These are phyloP conservation scores for Catagonus wagneri DNA, from an alignment of 2,113 vertebrate species.

Conservation along the genomic window DNA sequence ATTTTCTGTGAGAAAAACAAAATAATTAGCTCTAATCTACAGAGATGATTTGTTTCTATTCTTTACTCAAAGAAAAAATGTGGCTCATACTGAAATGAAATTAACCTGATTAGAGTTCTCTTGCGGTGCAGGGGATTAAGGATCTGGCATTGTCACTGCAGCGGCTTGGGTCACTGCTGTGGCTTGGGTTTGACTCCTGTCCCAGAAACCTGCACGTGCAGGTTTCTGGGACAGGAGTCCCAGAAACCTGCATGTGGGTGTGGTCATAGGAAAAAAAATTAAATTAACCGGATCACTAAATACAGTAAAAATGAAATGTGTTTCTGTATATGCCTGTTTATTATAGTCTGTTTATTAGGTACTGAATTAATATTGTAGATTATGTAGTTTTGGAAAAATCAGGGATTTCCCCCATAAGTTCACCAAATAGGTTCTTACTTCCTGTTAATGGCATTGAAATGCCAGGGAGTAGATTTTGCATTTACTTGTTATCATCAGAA, in stretches of 20 bases:
- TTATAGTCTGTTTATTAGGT: neutral
- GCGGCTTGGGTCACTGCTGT: too few relatives aligned
- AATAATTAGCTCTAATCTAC: neutral
- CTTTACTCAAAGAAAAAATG: neutral
- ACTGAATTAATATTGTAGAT: neutral
- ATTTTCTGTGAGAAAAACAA: neutral
- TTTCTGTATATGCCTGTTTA: neutral
- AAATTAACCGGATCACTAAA: neutral
- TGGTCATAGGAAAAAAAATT: too few relatives aligned
- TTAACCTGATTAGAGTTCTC: neutral
- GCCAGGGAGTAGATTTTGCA: neutral
- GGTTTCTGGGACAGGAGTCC: too few relatives aligned
- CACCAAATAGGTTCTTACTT: neutral
- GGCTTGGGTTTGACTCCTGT: too few relatives aligned
- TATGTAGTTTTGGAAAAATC: neutral
- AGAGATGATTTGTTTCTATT: neutral
- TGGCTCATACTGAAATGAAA: neutral
- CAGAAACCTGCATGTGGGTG: too few relatives aligned
- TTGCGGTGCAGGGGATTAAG: too few relatives aligned
- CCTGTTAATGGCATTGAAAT: neutral
- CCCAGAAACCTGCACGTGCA: too few relatives aligned
- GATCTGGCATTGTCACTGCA: too few relatives aligned
- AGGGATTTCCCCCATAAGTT: neutral
- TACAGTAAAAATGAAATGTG: neutral
- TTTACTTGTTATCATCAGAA: neutral